Conservation (phyloP, 2,113 vertebrate genomes). For the Proteles cristata region DNA sequence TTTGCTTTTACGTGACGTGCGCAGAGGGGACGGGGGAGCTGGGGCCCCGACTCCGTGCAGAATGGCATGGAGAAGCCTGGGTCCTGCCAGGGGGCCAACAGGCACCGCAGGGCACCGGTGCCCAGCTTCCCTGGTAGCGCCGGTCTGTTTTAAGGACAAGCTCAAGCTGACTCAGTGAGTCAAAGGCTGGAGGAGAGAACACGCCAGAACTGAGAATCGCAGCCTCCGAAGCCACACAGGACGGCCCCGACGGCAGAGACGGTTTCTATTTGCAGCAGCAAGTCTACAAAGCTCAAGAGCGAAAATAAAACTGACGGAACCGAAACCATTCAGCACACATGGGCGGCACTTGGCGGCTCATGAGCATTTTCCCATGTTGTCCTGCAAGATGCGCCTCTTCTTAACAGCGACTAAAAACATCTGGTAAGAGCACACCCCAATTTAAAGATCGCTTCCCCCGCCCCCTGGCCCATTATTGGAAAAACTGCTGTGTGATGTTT, state of each 20-base stretch:
- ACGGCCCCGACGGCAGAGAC: accelerated
- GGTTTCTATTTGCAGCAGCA: neutral
- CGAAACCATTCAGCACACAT: accelerated
- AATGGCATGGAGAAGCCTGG: neutral
- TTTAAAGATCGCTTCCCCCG: neutral
- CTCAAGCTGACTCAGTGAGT: neutral
- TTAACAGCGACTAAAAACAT: neutral
- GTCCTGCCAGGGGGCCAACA: accelerated
- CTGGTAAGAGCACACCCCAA: neutral
- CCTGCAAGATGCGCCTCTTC: neutral
- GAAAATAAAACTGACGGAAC: conserved; percentile 37
- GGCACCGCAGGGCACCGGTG: neutral
- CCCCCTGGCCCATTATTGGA: neutral
- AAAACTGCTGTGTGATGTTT: neutral
- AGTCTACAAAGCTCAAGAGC: neutral
- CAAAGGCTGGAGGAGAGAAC: neutral
- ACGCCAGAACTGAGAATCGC: neutral
- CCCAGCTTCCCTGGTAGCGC: neutral
- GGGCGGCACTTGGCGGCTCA: neutral
- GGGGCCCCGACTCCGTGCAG: neutral
- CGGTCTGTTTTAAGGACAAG: neutral
- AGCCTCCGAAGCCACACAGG: neutral
- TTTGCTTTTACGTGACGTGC: neutral
- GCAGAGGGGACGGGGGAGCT: neutral
- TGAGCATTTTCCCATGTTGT: neutral